Evolutionary conservation across 1,140 invertebrate genomes (phyloP).

Genomic region (Caerostris darwini): DNA sequence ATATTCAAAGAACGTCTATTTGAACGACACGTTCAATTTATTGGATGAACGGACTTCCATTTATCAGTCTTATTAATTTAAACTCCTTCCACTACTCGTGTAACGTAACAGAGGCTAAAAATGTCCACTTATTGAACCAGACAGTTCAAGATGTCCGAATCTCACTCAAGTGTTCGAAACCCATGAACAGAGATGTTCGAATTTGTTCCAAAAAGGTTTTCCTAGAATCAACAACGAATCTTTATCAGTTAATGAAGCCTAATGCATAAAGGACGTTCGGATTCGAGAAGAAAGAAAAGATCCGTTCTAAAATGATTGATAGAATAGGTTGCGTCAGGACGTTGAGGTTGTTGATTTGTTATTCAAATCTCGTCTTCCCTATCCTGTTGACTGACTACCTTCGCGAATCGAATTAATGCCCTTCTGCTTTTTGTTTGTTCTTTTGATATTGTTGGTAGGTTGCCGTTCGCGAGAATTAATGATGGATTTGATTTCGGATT

Average conservation of each 20-base stretch:
- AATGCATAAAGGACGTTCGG: background rate
- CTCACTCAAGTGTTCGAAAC: background rate
- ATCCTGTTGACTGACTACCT: background rate
- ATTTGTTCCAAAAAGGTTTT: background rate
- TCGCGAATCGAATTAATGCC: background rate
- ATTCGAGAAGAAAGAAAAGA: constrained; percentile 6
- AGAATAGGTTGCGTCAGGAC: background rate
- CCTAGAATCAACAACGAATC: background rate
- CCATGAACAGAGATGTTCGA: background rate
- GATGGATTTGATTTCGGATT: background rate
- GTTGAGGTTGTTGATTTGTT: background rate
- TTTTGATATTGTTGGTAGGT: background rate
- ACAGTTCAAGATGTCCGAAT: background rate
- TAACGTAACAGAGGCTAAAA: too few relatives aligned
- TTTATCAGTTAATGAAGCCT: constrained; percentile 12
- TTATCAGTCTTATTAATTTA: too few relatives aligned
- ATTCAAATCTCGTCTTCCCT: background rate
- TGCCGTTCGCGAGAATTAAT: background rate
- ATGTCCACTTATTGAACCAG: too few relatives aligned
- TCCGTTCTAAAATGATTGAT: constrained; percentile 1
- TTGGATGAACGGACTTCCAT: too few relatives aligned
- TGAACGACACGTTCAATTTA: too few relatives aligned
- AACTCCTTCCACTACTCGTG: too few relatives aligned
- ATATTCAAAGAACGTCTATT: too few relatives aligned
- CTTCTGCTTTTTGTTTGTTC: background rate